Conservation (phyloP, 2,888 invertebrate species). For the Drosophila atroscutellata region DNA sequence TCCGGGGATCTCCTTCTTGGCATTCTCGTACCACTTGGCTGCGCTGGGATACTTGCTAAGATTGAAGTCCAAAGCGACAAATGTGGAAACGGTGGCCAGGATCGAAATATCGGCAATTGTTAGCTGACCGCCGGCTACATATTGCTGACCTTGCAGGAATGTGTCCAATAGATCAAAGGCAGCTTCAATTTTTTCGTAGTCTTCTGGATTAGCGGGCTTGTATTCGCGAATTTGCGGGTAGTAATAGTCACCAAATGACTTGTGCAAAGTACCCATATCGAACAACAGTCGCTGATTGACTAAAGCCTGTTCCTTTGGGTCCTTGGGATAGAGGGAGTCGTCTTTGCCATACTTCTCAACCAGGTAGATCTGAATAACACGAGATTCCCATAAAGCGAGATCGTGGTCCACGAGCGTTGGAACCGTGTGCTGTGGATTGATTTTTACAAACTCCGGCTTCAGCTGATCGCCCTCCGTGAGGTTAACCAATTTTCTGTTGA, state of each 20-base stretch:
- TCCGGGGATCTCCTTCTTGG: constrained; percentile 87
- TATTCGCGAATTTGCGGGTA: constrained; percentile 87
- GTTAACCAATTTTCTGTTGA: constrained; percentile 87
- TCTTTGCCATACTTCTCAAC: constrained; percentile 92
- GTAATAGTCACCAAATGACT: constrained; percentile 89
- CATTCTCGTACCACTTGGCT: constrained; percentile 87
- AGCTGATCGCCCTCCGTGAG: constrained; percentile 88
- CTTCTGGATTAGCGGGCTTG: constrained; percentile 87
- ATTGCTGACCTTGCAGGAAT: constrained; percentile 89
- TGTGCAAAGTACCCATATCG: constrained; percentile 90
- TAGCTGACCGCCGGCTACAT: constrained; percentile 89
- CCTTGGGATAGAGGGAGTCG: constrained; percentile 90
- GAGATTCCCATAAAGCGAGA: constrained; percentile 92
- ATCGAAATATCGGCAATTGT: constrained; percentile 92
- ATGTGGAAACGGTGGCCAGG: constrained; percentile 89
- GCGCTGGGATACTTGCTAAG: constrained; percentile 89
- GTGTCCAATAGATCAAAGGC: constrained; percentile 89
- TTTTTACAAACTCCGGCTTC: constrained; percentile 89
- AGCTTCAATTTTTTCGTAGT: constrained; percentile 88
- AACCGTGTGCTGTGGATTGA: constrained; percentile 93
- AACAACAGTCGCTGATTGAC: constrained; percentile 93
- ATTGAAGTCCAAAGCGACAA: constrained; percentile 88
- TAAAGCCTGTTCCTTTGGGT: constrained; percentile 89
- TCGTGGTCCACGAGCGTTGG: constrained; percentile 94
- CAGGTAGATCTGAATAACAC: constrained; percentile 92